A percentile compares a stretch with the other conserved stretches of the same genome.
These are phyloP conservation scores for Bagarius yarrelli DNA, from an alignment of 2,113 vertebrate genomes.

Conservation along the genomic window DNA sequence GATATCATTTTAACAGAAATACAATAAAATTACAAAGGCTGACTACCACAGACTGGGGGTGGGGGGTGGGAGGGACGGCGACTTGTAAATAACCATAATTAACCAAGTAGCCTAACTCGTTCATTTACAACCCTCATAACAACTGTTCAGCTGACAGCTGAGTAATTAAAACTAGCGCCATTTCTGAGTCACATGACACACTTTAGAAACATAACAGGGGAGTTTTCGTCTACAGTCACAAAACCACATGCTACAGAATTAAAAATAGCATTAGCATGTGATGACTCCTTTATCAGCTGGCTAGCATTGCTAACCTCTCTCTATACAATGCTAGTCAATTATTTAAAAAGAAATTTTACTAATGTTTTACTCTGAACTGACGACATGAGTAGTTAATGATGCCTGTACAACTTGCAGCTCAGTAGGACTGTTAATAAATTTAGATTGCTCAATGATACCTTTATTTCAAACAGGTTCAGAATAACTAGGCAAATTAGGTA, in stretches of 20 bases:
- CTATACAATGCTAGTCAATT: too few species aligned
- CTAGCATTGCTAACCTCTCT: neutral
- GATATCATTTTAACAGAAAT: neutral
- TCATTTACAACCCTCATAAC: neutral
- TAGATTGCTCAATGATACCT: neutral
- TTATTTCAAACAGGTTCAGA: neutral
- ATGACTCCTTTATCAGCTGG: neutral
- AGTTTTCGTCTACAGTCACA: neutral
- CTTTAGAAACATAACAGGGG: neutral
- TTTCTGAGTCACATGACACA: neutral
- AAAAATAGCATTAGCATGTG: neutral
- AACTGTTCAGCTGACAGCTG: neutral
- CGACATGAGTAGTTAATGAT: neutral
- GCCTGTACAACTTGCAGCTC: too few species aligned
- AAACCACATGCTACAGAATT: neutral
- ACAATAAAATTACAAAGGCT: neutral
- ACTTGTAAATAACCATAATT: neutral
- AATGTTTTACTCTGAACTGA: too few species aligned
- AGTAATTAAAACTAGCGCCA: neutral
- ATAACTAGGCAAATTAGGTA: neutral
- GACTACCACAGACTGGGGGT: neutral
- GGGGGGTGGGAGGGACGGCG: too few species aligned
- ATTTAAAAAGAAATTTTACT: too few species aligned
- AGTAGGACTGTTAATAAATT: neutral
- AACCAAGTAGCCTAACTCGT: neutral